Percentiles rank a stretch among this genome's conserved stretches.
phyloP scores from a whole-genome alignment of 1,140 invertebrate species.

The Bombus picipes region DNA sequence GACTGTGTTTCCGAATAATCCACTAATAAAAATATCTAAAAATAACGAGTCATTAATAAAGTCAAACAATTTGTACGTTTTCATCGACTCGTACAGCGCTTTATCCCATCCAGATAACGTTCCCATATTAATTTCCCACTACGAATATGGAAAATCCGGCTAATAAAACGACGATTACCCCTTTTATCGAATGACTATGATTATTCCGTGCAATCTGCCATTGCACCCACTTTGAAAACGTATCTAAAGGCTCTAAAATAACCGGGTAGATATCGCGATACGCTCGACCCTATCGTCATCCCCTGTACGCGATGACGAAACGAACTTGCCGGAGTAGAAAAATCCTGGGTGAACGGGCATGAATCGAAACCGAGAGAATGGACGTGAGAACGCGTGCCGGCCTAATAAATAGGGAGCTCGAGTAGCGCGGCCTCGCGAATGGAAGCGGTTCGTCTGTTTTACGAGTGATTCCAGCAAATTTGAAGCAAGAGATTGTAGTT shows the following conservation, averaged over 20 bases:
- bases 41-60: too few relatives aligned
- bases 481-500: conserved; percentile 42
- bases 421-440: background rate
- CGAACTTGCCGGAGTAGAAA: background rate
- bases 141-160: too few relatives aligned
- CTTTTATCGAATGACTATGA: too few relatives aligned
- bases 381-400: background rate
- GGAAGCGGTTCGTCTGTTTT: conserved; percentile 30
- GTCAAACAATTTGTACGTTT: background rate
- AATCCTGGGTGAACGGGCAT: background rate
- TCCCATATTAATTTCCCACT: too few relatives aligned
- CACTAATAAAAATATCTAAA: background rate
- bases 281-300: background rate
- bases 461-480: conserved; percentile 56
- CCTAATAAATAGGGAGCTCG: conserved; percentile 8
- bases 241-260: background rate
- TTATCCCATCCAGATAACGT: too few relatives aligned
- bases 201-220: background rate
- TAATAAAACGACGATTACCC: background rate
- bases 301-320: background rate
- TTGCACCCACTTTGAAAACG: background rate
- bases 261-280: background rate
- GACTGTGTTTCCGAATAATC: background rate
- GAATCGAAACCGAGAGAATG: background rate
- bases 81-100: background rate